Evolutionary conservation across 2,797 vertebrate species (phyloP).

Genomic region (Chlorospingus semifuscus): DNA sequence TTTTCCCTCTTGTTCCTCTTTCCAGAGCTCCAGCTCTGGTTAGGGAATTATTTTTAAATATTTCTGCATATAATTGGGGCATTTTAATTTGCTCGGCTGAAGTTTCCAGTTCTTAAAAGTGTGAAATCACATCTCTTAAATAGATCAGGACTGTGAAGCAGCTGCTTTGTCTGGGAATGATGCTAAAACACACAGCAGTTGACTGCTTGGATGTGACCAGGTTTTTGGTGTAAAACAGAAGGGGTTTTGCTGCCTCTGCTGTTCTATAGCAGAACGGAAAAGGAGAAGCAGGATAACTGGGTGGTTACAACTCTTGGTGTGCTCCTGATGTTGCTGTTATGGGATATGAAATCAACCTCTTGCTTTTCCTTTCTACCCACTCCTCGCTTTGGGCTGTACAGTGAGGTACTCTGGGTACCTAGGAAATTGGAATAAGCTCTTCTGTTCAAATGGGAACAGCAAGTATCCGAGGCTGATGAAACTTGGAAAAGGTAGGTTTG

Average conservation of each 20-base stretch:
- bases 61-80: background rate
- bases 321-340: background rate
- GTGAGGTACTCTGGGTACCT: constrained; percentile 89
- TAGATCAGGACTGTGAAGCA: background rate
- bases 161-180: background rate
- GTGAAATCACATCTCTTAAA: background rate
- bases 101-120: background rate
- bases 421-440: constrained; percentile 83
- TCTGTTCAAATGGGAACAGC: constrained; percentile 79
- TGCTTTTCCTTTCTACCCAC: background rate
- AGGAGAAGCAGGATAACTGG: background rate
- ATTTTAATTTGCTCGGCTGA: background rate
- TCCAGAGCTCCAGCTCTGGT: background rate
- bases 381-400: constrained; percentile 5
- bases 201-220: background rate
- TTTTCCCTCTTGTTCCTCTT: background rate
- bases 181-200: background rate
- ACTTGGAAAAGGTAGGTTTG: constrained; percentile 85
- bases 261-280: background rate
- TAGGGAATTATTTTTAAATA: background rate
- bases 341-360: background rate
- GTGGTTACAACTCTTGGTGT: background rate
- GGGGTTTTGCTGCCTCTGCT: background rate
- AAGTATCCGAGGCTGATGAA: constrained; percentile 85
- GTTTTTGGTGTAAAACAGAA: background rate